Percentiles rank a stretch among this genome's conserved stretches.
Evolutionary conservation across 1,140 invertebrate species (phyloP).

Genomic region (Daktulosphaira vitifoliae): DNA sequence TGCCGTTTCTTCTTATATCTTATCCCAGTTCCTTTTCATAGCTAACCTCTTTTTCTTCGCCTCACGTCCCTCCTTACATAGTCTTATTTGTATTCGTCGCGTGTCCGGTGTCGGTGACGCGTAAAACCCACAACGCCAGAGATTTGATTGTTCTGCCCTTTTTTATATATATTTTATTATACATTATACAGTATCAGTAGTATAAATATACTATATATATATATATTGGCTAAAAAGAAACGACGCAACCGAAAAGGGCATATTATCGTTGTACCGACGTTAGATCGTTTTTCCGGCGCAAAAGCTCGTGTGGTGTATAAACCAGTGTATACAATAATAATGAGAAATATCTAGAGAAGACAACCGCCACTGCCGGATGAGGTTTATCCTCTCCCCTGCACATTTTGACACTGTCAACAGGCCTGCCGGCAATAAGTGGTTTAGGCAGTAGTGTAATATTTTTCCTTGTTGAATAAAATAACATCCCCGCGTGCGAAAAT

Average conservation of each 20-base stretch:
- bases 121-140: constrained; percentile 24
- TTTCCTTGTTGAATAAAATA: no score
- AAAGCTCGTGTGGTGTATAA: constrained; percentile 8
- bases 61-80: no score
- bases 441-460: no score
- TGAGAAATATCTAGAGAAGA: no score
- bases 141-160: constrained; percentile 28
- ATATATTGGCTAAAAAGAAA: background rate
- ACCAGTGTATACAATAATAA: constrained; percentile 2
- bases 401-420: constrained; percentile 28
- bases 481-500: background rate
- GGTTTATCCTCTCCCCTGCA: constrained; percentile 4
- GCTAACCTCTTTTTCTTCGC: no score
- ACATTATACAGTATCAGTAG: background rate
- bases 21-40: background rate
- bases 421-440: constrained; percentile 1
- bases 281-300: constrained; percentile 20
- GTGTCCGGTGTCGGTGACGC: constrained; percentile 15
- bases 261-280: constrained; percentile 19
- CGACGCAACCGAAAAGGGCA: no score
- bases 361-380: background rate
- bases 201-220: background rate
- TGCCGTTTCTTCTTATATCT: no score
- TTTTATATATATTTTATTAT: constrained; percentile 15
- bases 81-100: constrained; percentile 33